Conservation (phyloP, 1,140 invertebrate species). For the Pteromalus puparum region DNA sequence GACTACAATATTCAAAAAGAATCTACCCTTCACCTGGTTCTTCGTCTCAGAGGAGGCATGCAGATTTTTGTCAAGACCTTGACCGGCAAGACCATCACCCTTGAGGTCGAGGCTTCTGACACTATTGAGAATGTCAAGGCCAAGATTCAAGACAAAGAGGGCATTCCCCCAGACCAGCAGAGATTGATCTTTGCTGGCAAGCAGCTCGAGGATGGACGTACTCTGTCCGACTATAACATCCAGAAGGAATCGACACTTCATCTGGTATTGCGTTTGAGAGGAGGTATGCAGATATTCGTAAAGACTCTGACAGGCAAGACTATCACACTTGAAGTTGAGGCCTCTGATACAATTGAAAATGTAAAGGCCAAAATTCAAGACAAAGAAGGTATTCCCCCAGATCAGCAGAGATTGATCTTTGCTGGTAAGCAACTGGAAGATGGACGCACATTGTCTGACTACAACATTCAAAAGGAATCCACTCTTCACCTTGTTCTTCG, state of each 20-base stretch:
- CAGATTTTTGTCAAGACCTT: slow-evolving; percentile 84
- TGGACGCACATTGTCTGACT: slow-evolving; percentile 84
- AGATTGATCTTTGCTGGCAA: slow-evolving; percentile 86
- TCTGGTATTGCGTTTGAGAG: slow-evolving; percentile 81
- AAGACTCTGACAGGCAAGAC: slow-evolving; percentile 84
- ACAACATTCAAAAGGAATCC: slow-evolving; percentile 80
- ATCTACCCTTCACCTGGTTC: slow-evolving; percentile 81
- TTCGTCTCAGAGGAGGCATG: slow-evolving; percentile 82
- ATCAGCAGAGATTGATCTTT: slow-evolving; percentile 81
- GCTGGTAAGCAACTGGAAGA: slow-evolving; percentile 85
- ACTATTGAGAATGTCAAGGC: slow-evolving; percentile 88
- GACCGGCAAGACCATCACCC: slow-evolving; percentile 84
- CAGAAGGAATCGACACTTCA: slow-evolving; percentile 89
- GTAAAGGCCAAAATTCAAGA: slow-evolving; percentile 84
- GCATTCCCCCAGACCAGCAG: slow-evolving; percentile 85
- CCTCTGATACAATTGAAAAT: slow-evolving; percentile 84
- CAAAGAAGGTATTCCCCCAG: slow-evolving; percentile 80
- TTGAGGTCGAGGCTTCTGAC: slow-evolving; percentile 85
- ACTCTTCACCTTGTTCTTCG: slow-evolving; percentile 82
- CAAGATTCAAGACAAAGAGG: slow-evolving; percentile 85
- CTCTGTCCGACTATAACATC: slow-evolving; percentile 87
- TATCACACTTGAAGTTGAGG: slow-evolving; percentile 82
- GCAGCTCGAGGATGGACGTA: slow-evolving; percentile 89
- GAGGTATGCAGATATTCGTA: slow-evolving; percentile 84
- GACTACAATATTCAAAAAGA: slow-evolving; percentile 83